Base-by-base conservation (phyloP, 2,888 invertebrate species). In the Synanthedon myopaeformis region DNA sequence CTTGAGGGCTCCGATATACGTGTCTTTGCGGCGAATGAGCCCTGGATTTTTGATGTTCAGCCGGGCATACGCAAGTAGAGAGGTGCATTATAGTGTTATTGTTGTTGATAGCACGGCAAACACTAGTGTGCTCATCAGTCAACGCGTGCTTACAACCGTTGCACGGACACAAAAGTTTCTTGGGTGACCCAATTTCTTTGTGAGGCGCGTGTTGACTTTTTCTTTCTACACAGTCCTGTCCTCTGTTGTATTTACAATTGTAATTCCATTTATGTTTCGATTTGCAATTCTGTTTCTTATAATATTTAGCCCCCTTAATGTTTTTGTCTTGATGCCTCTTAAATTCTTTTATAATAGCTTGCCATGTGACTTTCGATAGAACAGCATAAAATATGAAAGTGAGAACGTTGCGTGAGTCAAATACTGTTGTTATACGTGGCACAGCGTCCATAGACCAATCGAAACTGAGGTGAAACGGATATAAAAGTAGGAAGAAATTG, bases 401-500 rank as follows among this genome's bases (percentile, higher is more conserved):
- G 58, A 92, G 89, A 54, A 95, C 74, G 78, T 96, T 96, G 60
- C 98, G 90, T 4, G 89, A 86, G 78, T 99, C 98, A 66, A 91
- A 87, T 14, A 95, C 64, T 35, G 92, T 90, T 51, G 92, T 92
- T 63, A 99, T 91, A 57, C 95, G 90, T 8, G 97, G 96, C 67
- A 99, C 92, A 1, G 98, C 94, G 66, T 97, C 97, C 98, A 99
- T 98, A 28, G 98, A 97, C 99, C 98, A 99, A 83, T 99, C 98
- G 85, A 98, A 99, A 79, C 97, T 97, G 54, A 99, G 89, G 63
- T 93, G 92, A 64, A 91, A 91, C 5, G 98, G 98, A 77, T 92
- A 96, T 48, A 98, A 76, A 57, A 98, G 89, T 69, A 98, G 91
- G 78, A 92, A 91, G 69, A 96, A 92, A 83, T 98, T 98, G 74